These are phyloP conservation scores for Sceliomorpha sp. DNA, from an alignment of 2,888 invertebrate genomes.

Conservation along the genomic window DNA sequence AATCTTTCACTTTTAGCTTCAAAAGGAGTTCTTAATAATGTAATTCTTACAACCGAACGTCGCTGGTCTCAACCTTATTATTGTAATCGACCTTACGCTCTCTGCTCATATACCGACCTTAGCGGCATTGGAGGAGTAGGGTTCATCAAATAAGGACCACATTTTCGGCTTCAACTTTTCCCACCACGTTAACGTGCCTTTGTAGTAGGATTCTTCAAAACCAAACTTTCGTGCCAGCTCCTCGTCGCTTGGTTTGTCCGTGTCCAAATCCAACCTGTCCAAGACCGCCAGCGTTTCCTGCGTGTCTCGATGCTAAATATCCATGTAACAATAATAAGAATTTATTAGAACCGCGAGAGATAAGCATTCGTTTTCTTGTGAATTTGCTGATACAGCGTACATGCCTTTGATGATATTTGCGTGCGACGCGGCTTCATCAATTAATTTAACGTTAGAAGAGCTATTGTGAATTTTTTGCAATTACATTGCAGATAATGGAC, in stretches of 20 bases:
- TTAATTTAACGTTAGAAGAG: constrained; percentile 13
- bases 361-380: constrained; percentile 6
- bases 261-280: constrained; percentile 98
- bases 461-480: constrained; percentile 9
- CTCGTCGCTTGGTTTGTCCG: constrained; percentile 98
- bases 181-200: constrained; percentile 96
- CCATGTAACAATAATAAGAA: constrained; percentile 21
- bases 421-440: constrained; percentile 8
- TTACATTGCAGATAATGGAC: not conserved
- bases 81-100: constrained; percentile 18
- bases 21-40: too few species aligned
- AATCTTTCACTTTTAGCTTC: too few species aligned
- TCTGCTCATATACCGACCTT: constrained; percentile 85
- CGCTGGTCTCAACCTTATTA: constrained; percentile 29
- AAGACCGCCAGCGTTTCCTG: constrained; percentile 99
- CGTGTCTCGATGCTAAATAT: constrained; percentile 94
- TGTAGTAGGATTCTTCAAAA: constrained; percentile 95
- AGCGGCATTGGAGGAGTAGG: constrained; percentile 98
- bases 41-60: not conserved
- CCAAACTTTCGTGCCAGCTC: constrained; percentile 99
- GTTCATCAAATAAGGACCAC: constrained; percentile 99
- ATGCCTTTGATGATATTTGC: constrained; percentile 18
- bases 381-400: constrained; percentile 8
- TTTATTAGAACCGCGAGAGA: constrained; percentile 12
- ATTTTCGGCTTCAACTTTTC: constrained; percentile 96